Percentiles rank a stretch among this genome's conserved stretches.
These are phyloP conservation scores for Saguinus imperator DNA, from an alignment of 2,113 vertebrate species.

Conservation along the genomic window DNA sequence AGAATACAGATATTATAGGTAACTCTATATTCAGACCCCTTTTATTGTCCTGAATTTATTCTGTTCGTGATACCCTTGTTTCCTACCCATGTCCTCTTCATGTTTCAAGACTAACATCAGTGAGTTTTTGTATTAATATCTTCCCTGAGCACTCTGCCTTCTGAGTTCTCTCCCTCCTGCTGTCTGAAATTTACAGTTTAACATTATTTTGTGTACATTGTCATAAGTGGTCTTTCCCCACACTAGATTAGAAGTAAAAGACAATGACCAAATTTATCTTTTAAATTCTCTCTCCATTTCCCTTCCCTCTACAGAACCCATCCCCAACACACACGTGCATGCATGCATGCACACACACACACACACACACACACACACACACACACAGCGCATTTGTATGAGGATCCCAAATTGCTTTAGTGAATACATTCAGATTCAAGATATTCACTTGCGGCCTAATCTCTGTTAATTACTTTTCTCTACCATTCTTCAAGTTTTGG, in stretches of 20 bases:
- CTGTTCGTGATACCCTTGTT: neutral
- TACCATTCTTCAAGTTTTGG: neutral
- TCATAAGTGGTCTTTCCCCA: neutral
- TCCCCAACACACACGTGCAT: too few species aligned
- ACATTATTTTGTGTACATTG: neutral
- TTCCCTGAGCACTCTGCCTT: neutral
- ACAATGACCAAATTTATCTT: neutral
- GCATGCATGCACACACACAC: too few species aligned
- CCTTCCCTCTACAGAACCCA: too few species aligned
- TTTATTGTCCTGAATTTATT: neutral
- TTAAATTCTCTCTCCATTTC: neutral
- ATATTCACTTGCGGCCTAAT: neutral
- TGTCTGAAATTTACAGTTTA: neutral
- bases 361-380: too few species aligned
- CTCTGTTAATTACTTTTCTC: neutral
- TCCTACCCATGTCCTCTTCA: neutral
- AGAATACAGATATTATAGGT: neutral
- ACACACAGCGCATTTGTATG: neutral
- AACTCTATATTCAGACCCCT: neutral
- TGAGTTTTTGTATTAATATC: neutral
- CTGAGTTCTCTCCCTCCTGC: neutral
- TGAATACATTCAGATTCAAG: neutral
- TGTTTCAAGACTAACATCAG: neutral
- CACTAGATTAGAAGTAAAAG: neutral
- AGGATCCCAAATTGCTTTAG: neutral